These are phyloP conservation scores for Drosophila lacteicornis DNA, from an alignment of 1,140 invertebrate species.

Conservation along the genomic window DNA sequence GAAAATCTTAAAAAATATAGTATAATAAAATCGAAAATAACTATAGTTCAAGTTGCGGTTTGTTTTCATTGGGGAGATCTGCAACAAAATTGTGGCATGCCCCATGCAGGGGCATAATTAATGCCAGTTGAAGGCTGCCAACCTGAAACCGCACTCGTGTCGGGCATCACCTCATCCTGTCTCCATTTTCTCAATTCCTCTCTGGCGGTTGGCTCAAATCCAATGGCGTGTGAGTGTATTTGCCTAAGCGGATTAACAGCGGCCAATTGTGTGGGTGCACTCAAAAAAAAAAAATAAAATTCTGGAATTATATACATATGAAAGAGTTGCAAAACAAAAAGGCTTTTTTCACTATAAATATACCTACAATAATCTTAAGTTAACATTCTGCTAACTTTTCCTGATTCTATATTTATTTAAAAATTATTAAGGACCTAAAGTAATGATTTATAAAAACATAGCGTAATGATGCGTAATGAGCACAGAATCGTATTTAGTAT, in stretches of 20 bases:
- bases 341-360: not conserved
- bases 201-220: constrained; percentile 14
- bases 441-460: too few species aligned
- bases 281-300: not conserved
- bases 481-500: too few species aligned
- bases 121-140: constrained; percentile 38
- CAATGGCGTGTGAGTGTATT: constrained; percentile 49
- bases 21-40: not conserved
- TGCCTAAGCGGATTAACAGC: constrained; percentile 60
- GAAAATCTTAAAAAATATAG: not conserved
- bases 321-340: not conserved
- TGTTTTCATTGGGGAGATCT: constrained; percentile 1
- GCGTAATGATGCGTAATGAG: too few species aligned
- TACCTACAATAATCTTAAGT: too few species aligned
- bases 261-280: constrained; percentile 13
- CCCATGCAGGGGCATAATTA: constrained; percentile 50
- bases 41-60: not conserved
- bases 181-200: constrained; percentile 17
- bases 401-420: too few species aligned
- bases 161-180: constrained; percentile 18
- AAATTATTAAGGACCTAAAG: too few species aligned
- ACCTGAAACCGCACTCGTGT: constrained; percentile 43
- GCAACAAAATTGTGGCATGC: constrained; percentile 7
- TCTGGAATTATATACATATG: too few species aligned
- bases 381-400: too few species aligned